Percentiles rank a stretch among this genome's conserved stretches.
Evolutionary conservation across 2,113 vertebrate species (phyloP).

Genomic region (Philantomba maxwellii): DNA sequence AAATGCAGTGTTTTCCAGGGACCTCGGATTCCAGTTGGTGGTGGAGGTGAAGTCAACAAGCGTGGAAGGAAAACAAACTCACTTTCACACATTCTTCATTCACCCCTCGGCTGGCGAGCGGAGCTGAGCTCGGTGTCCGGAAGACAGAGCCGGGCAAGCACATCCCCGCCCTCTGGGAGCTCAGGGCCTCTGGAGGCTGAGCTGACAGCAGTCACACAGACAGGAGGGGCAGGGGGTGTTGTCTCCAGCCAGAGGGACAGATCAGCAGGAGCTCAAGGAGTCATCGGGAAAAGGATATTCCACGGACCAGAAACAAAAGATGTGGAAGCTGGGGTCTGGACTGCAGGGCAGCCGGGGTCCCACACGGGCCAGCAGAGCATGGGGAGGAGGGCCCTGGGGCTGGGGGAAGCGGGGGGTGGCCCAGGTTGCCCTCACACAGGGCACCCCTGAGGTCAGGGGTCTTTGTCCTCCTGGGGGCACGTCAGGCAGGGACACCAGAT

Average conservation of each 20-base stretch:
- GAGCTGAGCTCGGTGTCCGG: neutral
- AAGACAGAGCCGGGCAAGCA: rapidly evolving
- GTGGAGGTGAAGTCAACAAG: no score
- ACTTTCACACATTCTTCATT: neutral
- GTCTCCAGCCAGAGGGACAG: no score
- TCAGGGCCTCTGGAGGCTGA: rapidly evolving
- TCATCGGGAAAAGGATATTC: rapidly evolving
- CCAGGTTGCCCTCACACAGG: rapidly evolving
- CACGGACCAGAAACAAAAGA: rapidly evolving
- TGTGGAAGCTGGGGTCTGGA: rapidly evolving
- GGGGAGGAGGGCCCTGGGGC: rapidly evolving
- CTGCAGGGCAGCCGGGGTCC: rapidly evolving
- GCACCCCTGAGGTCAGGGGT: no score
- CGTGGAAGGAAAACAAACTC: neutral
- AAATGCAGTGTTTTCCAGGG: rapidly evolving
- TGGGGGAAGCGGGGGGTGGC: rapidly evolving
- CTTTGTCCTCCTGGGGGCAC: neutral
- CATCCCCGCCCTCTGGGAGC: neutral
- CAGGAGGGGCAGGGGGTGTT: no score
- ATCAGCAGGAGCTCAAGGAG: neutral
- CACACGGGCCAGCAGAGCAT: rapidly evolving
- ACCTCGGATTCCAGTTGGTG: no score
- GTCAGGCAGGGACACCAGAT: neutral
- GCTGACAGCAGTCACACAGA: rapidly evolving
- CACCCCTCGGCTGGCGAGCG: rapidly evolving